phyloP scores from a whole-genome alignment of 1,140 invertebrate genomes.

The Bombus sibiricus region DNA sequence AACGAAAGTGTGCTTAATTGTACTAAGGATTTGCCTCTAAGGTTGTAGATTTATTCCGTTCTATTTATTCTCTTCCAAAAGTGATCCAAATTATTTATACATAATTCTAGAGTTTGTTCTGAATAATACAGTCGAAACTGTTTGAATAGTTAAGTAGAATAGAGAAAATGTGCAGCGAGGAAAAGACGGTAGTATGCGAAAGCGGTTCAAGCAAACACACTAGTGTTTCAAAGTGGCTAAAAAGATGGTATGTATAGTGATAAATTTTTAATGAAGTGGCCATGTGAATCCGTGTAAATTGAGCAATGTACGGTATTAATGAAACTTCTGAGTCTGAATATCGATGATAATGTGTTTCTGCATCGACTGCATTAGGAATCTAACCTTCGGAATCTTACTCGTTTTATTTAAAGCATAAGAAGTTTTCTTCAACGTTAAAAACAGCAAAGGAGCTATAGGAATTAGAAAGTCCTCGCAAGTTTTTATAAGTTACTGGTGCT shows the following conservation, averaged over 20 bases:
- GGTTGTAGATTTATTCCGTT: too few species aligned
- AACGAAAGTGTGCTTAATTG: not conserved
- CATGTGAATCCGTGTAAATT: not conserved
- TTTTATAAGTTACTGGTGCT: constrained; percentile 1
- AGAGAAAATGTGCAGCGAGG: not conserved
- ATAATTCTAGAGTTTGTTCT: not conserved
- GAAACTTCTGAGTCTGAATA: too few species aligned
- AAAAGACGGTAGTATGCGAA: not conserved
- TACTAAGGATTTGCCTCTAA: too few species aligned
- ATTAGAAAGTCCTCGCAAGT: not conserved
- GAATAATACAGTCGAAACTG: not conserved
- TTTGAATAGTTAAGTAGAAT: not conserved
- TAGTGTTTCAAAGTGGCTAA: not conserved
- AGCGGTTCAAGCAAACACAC: constrained; percentile 15
- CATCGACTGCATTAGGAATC: not conserved
- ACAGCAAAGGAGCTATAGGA: not conserved
- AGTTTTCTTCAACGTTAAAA: constrained; percentile 31
- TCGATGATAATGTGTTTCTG: not conserved
- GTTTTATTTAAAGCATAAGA: not conserved
- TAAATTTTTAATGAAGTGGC: not conserved
- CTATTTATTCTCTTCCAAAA: not conserved
- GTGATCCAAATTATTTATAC: not conserved
- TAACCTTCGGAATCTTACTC: not conserved
- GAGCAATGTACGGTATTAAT: too few species aligned
- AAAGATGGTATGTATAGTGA: not conserved